Evolutionary conservation across 2,113 vertebrate species (phyloP), one percentile per base, ranked within the genome.

Genomic region (Calyptommatus sinebrachiatus): DNA sequence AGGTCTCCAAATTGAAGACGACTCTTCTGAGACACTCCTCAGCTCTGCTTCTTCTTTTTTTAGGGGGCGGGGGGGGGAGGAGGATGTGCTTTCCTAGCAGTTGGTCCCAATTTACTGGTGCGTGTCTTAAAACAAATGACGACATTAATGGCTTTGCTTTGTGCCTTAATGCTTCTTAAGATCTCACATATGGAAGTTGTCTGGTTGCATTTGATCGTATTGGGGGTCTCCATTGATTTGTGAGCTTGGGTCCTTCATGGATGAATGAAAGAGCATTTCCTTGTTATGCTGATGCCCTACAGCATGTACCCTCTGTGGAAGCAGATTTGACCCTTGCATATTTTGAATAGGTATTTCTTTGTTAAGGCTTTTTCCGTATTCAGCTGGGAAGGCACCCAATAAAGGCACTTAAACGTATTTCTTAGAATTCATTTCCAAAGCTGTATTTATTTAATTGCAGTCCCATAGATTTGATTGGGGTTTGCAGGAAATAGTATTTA

Each of bases 131-230:
- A 61, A 76, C 61, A 66, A 48, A 48, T 66, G 16, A 20, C 4
- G n/a, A 2, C 62, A 28, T 76, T 48, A 29, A 46, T 48, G 41
- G 21, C 5, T 21, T 62, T 79, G 57, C n/a, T 46, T 79, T n/a
- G 29, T 9, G 57, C 48, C 35, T 20, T 48, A 79, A 22, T 79
- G 21, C 60, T 63, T 71, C 35, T 31, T 26, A 62, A 71, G 68
- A 63, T 26, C 65, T 79, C 41, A 50, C 70, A 35, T 79, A 50
- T 63, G 65, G 63, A 66, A 8, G 61, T 53, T 65, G 70, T 66
- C 77, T 79, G n/a, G 35, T 79, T 79, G 28, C 45, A 73, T 72
- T 65, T 65, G 69, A 31, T 79, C 78, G n/a, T 65, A 16, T 7
- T 66, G 12, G 18, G 61, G 61, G 31, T 21, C 41, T 26, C 60